A percentile compares a stretch with the other conserved stretches of the same genome.
Conservation (phyloP, 2,113 vertebrate species). For the Rhinichthys klamathensis region DNA sequence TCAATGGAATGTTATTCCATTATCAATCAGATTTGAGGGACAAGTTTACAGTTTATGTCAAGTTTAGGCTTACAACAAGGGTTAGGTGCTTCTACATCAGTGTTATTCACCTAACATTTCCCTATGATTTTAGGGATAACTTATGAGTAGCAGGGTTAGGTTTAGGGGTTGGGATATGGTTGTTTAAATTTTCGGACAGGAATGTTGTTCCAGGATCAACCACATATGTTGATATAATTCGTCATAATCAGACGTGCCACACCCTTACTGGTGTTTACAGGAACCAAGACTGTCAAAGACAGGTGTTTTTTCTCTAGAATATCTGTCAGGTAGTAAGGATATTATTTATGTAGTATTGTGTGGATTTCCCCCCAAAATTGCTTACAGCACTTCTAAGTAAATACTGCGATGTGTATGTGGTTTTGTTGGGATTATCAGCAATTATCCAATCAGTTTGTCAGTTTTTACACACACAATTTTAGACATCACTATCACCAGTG, state of each 20-base stretch:
- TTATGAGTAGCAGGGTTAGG: too few relatives aligned
- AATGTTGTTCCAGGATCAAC: too few relatives aligned
- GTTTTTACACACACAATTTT: background rate
- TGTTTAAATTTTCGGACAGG: too few relatives aligned
- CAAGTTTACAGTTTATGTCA: too few relatives aligned
- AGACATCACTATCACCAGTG: background rate
- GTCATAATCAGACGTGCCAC: background rate
- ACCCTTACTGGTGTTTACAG: background rate
- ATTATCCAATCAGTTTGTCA: background rate
- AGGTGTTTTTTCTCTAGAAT: background rate
- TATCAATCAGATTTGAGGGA: too few relatives aligned
- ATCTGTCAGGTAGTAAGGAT: background rate
- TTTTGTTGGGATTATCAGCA: background rate
- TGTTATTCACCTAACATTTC: too few relatives aligned
- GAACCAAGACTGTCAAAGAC: background rate
- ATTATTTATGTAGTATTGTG: background rate
- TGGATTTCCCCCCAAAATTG: background rate
- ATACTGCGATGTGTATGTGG: background rate
- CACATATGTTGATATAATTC: too few relatives aligned
- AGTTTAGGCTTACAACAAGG: too few relatives aligned
- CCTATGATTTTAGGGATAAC: too few relatives aligned
- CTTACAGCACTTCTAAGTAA: background rate
- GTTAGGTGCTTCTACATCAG: too few relatives aligned
- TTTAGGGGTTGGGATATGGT: too few relatives aligned
- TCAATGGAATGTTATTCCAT: too few relatives aligned